Percentiles rank a stretch among this genome's conserved stretches.
Conservation (phyloP, 2,113 vertebrate species). For the Cathartes aura region DNA sequence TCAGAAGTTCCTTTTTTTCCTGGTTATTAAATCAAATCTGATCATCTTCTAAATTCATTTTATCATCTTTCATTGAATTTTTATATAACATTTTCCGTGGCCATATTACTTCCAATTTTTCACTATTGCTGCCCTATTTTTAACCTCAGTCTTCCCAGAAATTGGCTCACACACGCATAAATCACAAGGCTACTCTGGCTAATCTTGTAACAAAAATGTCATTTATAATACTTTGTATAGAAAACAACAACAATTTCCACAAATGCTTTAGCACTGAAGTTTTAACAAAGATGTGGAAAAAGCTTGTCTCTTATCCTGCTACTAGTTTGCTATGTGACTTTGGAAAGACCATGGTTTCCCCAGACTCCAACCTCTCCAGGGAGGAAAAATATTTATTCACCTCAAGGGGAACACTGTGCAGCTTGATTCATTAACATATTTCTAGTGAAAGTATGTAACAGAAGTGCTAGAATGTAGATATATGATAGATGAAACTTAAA, state of each 20-base stretch:
- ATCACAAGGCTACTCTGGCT: slow-evolving; percentile 18
- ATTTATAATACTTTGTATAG: not conserved
- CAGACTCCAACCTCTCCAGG: not conserved
- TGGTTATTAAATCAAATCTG: not conserved
- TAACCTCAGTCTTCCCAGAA: slow-evolving; percentile 49
- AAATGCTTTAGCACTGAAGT: not conserved
- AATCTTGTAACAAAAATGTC: slow-evolving; percentile 3
- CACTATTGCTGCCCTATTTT: slow-evolving; percentile 39
- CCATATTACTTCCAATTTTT: not conserved
- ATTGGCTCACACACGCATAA: slow-evolving; percentile 11
- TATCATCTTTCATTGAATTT: not conserved
- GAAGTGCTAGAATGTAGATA: not conserved
- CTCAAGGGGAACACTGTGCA: not conserved
- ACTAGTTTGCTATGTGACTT: not conserved
- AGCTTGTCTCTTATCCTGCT: not conserved
- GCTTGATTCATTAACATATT: not conserved
- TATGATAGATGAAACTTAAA: not conserved
- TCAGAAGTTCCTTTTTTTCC: not conserved
- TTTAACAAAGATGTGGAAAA: not conserved
- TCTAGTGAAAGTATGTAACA: not conserved
- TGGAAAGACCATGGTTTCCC: not conserved
- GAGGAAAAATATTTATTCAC: not conserved
- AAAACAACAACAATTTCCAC: not conserved
- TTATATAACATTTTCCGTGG: slow-evolving; percentile 2
- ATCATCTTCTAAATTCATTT: slow-evolving; percentile 2